These are phyloP conservation scores for Ophion obscuratus DNA, from an alignment of 2,888 invertebrate genomes.

Conservation along the genomic window DNA sequence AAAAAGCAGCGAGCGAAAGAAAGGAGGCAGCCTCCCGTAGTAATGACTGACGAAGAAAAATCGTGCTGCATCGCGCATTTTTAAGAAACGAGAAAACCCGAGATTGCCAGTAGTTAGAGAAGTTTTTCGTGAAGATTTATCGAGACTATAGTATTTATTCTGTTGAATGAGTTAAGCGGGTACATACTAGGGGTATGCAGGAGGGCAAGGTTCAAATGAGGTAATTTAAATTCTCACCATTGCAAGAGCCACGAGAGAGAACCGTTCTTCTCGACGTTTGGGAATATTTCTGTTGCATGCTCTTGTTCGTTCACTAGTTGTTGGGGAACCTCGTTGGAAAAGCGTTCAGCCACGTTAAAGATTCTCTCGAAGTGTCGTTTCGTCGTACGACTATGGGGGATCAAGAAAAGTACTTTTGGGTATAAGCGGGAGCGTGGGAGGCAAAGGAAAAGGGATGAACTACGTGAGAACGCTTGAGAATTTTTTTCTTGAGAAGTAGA, in stretches of 20 bases:
- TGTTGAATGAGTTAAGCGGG: not conserved
- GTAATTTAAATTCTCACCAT: conserved; percentile 31
- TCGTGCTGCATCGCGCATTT: conserved; percentile 3
- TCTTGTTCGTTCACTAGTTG: conserved; percentile 22
- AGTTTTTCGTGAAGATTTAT: not conserved
- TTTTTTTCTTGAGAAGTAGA: conserved; percentile 27
- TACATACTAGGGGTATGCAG: not conserved
- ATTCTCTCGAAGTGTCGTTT: conserved; percentile 38
- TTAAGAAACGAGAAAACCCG: not conserved
- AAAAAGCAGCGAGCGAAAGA: not conserved
- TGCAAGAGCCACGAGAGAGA: conserved; percentile 2
- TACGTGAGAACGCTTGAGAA: conserved; percentile 38
- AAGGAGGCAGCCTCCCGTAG: not conserved
- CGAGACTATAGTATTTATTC: not conserved
- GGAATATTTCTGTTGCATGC: conserved; percentile 49
- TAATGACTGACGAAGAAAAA: conserved; percentile 7
- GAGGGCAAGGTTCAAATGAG: not conserved
- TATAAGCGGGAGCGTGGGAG: conserved; percentile 13
- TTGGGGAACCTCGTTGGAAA: not conserved
- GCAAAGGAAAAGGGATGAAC: conserved; percentile 9
- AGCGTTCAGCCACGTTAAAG: conserved; percentile 20
- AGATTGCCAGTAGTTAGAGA: not conserved
- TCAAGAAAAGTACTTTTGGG: conserved; percentile 43
- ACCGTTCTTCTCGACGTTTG: conserved; percentile 40
- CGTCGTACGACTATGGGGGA: not conserved